Evolutionary conservation across 53 echinoderm and acorn worm species (phyloP).

Genomic region (Crossaster papposus): DNA sequence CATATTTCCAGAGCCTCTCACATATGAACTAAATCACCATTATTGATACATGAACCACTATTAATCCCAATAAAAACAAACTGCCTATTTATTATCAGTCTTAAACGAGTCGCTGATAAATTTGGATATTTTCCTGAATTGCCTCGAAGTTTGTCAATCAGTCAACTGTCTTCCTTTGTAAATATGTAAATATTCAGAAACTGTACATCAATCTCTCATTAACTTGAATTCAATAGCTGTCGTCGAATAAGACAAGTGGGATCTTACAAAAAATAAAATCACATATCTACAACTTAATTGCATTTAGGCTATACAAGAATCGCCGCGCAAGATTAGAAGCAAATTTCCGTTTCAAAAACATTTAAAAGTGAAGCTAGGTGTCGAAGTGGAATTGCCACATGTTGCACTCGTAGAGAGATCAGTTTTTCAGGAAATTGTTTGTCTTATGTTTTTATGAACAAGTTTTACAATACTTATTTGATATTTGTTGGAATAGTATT

Average conservation of each 20-base stretch:
- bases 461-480: too few species aligned
- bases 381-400: too few species aligned
- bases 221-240: background rate
- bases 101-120: too few species aligned
- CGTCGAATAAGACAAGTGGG: background rate
- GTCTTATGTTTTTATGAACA: too few species aligned
- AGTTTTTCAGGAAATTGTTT: background rate
- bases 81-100: too few species aligned
- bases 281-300: too few species aligned
- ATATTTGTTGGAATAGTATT: too few species aligned
- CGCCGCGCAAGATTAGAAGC: background rate
- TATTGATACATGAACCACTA: too few species aligned
- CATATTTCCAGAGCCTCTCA: too few species aligned
- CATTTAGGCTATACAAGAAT: background rate
- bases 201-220: background rate
- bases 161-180: conserved; percentile 55
- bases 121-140: background rate
- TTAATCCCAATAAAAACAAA: too few species aligned
- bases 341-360: background rate
- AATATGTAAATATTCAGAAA: conserved; percentile 51
- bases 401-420: background rate
- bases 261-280: too few species aligned
- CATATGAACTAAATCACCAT: too few species aligned
- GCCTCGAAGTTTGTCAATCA: background rate
- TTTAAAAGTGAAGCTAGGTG: background rate